These are phyloP conservation scores for Ladona fulva DNA, from an alignment of 1,140 invertebrate species.

Conservation along the genomic window DNA sequence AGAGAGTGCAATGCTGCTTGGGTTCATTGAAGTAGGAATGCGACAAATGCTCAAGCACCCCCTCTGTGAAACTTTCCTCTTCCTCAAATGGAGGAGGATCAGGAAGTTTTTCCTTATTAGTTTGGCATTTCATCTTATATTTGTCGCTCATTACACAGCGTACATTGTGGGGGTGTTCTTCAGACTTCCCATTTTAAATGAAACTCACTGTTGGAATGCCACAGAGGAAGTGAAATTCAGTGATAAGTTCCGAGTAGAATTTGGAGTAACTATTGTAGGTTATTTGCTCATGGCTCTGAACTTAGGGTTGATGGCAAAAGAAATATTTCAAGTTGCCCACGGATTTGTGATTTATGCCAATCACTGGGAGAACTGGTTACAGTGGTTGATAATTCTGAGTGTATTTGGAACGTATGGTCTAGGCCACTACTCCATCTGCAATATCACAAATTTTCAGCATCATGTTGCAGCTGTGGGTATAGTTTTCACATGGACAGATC, in stretches of 20 bases:
- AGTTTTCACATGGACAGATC: slow-evolving; percentile 65
- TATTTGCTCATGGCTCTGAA: slow-evolving; percentile 40
- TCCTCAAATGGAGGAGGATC: slow-evolving; percentile 71
- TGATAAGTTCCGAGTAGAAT: background rate
- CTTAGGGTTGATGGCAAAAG: slow-evolving; percentile 40
- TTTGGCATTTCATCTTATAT: slow-evolving; percentile 65
- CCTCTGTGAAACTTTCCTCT: slow-evolving; percentile 68
- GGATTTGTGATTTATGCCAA: slow-evolving; percentile 56
- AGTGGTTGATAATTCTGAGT: slow-evolving; percentile 62
- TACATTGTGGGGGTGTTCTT: slow-evolving; percentile 50
- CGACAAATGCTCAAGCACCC: slow-evolving; percentile 68
- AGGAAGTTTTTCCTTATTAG: slow-evolving; percentile 75
- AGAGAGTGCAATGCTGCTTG: slow-evolving; percentile 60
- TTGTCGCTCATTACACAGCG: slow-evolving; percentile 59
- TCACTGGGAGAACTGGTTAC: slow-evolving; percentile 76
- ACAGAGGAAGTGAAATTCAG: background rate
- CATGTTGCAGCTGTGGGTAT: slow-evolving; percentile 68
- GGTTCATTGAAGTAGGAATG: slow-evolving; percentile 67
- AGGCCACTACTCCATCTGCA: background rate
- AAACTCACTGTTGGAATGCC: background rate
- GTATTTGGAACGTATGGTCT: slow-evolving; percentile 40
- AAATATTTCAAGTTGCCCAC: slow-evolving; percentile 63
- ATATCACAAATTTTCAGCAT: slow-evolving; percentile 43
- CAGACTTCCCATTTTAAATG: background rate
- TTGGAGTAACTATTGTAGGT: slow-evolving; percentile 33